These are phyloP conservation scores for Oxygymnocypris stewartii DNA, from an alignment of 2,113 vertebrate genomes.

Conservation along the genomic window DNA sequence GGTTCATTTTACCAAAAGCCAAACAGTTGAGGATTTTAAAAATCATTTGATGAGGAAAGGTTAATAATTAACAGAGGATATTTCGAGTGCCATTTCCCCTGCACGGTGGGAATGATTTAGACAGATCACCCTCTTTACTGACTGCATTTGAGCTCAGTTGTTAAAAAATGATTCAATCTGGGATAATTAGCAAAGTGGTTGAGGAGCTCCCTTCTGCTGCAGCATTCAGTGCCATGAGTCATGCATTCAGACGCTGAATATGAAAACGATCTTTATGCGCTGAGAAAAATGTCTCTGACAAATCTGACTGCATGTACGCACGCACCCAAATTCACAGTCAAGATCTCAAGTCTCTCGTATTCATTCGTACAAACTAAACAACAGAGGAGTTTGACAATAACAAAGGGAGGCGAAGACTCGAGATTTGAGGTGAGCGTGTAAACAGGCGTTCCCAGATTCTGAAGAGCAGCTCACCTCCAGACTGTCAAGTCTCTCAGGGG, in stretches of 20 bases:
- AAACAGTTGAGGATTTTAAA: conserved; percentile 3
- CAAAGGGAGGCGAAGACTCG: conserved; percentile 15
- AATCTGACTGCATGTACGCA: conserved; percentile 4
- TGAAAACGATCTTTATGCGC: conserved; percentile 5
- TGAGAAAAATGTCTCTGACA: conserved; percentile 23
- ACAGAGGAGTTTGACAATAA: conserved; percentile 39
- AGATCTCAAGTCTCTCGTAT: conserved; percentile 25
- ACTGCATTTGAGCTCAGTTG: conserved; percentile 37
- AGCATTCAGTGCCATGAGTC: conserved; percentile 31
- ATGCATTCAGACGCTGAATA: conserved; percentile 34
- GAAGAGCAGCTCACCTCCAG: conserved; percentile 39
- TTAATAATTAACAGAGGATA: conserved; percentile 22
- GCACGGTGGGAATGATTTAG: conserved; percentile 36
- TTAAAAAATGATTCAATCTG: conserved; percentile 52
- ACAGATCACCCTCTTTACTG: conserved; percentile 26
- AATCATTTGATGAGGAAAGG: neutral
- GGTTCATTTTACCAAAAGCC: neutral
- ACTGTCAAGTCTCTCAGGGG: conserved; percentile 34
- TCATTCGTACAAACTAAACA: conserved; percentile 37
- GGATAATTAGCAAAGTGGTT: conserved; percentile 40
- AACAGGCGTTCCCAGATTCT: conserved; percentile 12
- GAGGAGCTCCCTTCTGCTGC: conserved; percentile 33
- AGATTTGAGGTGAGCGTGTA: conserved; percentile 36
- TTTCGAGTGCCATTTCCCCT: conserved; percentile 35
- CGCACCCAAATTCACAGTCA: neutral